These are phyloP conservation scores for Rostratula benghalensis DNA, from an alignment of 2,113 vertebrate genomes.

Conservation along the genomic window DNA sequence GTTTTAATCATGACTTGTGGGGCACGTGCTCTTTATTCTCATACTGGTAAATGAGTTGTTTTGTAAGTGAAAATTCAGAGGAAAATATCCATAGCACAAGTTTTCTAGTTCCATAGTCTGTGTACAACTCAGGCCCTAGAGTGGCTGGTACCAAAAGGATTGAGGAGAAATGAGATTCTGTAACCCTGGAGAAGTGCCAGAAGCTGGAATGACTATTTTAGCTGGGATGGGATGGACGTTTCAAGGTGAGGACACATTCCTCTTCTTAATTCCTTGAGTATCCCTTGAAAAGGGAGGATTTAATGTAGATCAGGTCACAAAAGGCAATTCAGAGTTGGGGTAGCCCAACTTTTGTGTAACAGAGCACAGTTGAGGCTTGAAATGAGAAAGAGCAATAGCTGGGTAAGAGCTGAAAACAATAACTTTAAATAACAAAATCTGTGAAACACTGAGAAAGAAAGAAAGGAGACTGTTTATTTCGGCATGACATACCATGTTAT, in stretches of 20 bases:
- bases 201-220: neutral
- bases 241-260: neutral
- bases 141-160: neutral
- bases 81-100: neutral
- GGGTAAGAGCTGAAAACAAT: neutral
- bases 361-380: neutral
- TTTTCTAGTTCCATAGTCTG: neutral
- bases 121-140: neutral
- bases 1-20: neutral
- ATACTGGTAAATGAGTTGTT: neutral
- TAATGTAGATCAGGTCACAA: neutral
- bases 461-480: neutral
- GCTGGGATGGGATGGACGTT: neutral
- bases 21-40: neutral
- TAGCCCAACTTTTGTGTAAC: neutral
- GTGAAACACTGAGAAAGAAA: neutral
- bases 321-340: neutral
- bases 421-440: neutral
- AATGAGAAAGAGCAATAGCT: neutral
- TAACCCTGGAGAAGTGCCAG: neutral
- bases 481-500: neutral
- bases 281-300: neutral
- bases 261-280: neutral
- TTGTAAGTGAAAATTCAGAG: neutral
- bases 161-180: neutral